Evolutionary conservation across 2,888 invertebrate genomes (phyloP).

Genomic region (Ashinkailepas kermadecensis): DNA sequence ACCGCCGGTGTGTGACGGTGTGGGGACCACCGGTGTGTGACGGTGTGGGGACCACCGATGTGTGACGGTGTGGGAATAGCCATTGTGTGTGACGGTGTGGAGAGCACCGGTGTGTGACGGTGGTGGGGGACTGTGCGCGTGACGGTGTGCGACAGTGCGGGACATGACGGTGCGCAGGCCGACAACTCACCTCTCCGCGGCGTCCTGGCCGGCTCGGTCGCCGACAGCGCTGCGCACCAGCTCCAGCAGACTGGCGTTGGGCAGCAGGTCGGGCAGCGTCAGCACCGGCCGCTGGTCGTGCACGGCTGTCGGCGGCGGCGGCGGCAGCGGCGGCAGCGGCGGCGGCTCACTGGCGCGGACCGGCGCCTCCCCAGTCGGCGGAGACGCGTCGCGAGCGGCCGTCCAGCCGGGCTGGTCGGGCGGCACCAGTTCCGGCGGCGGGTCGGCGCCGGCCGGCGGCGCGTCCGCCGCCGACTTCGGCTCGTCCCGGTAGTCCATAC

Average conservation of each 20-base stretch:
- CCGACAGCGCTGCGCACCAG: background rate
- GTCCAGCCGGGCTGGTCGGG: background rate
- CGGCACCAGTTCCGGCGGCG: background rate
- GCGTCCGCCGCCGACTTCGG: constrained; percentile 41
- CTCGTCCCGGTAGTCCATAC: constrained; percentile 88
- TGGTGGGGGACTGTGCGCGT: no score
- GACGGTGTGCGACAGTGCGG: no score
- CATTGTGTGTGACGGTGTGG: no score
- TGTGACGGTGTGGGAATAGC: no score
- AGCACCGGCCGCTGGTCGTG: background rate
- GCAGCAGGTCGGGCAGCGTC: constrained; percentile 9
- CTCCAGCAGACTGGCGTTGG: background rate
- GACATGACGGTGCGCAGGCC: no score
- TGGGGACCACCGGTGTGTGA: no score
- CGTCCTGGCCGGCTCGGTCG: background rate
- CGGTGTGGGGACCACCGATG: no score
- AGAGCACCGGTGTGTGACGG: no score
- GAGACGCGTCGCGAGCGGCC: background rate
- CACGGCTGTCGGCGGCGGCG: background rate
- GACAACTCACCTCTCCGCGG: background rate
- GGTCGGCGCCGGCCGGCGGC: background rate
- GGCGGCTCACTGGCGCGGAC: background rate
- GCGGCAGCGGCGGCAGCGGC: background rate
- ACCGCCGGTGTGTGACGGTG: no score
- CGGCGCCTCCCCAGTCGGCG: background rate